Evolutionary conservation across 2,888 invertebrate species (phyloP).

Genomic region (Limnephilus auricula): DNA sequence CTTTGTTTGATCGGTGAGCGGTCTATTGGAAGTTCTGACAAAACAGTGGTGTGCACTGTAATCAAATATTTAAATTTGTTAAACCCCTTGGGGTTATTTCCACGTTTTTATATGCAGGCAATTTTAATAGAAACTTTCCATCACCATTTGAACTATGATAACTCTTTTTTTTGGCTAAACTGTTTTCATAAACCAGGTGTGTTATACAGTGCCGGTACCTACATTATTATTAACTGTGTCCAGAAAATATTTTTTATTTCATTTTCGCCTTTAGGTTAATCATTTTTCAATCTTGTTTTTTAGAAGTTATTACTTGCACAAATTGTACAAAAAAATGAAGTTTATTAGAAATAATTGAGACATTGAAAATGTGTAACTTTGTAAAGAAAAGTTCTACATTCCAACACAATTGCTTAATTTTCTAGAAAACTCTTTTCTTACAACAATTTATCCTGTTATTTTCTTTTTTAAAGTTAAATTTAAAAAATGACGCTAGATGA

Average conservation of each 20-base stretch:
- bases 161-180: not conserved
- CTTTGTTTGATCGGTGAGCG: slow-evolving; percentile 62
- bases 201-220: too few species aligned
- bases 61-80: slow-evolving; percentile 2
- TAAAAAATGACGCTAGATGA: not conserved
- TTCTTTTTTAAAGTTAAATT: not conserved
- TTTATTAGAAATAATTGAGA: too few species aligned
- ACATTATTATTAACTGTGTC: not conserved
- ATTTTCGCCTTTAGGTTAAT: not conserved
- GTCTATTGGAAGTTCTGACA: not conserved
- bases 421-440: too few species aligned
- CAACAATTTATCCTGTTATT: not conserved
- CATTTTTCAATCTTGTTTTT: not conserved
- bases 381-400: too few species aligned
- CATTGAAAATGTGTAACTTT: too few species aligned
- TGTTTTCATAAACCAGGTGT: not conserved
- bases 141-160: not conserved
- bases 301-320: too few species aligned
- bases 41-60: not conserved
- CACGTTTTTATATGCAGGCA: not conserved
- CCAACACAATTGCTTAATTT: too few species aligned
- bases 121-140: not conserved
- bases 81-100: not conserved
- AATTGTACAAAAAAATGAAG: too few species aligned
- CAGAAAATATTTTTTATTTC: not conserved